A percentile compares a stretch with the other conserved stretches of the same genome.
Conservation (phyloP, 2,113 vertebrate genomes). For the Chinchilla lanigera region DNA sequence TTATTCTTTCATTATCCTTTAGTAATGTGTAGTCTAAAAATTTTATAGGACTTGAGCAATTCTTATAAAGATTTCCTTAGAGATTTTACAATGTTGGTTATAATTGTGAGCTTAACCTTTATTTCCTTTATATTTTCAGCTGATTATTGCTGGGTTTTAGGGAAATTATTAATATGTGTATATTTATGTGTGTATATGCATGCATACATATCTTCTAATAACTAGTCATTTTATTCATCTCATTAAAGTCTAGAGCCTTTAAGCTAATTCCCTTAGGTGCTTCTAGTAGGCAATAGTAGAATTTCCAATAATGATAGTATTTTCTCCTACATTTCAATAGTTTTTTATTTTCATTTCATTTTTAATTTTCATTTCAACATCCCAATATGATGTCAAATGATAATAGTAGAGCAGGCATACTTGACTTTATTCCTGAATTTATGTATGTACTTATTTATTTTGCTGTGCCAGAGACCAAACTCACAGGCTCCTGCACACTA, state of each 20-base stretch:
- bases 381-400: neutral
- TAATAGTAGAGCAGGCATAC: neutral
- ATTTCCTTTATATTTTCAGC: neutral
- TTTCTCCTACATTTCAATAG: neutral
- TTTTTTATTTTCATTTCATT: slow-evolving; percentile 29
- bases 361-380: slow-evolving; percentile 29
- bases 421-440: slow-evolving; percentile 31
- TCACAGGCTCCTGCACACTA: neutral
- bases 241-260: neutral
- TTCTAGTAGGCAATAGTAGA: neutral
- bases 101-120: slow-evolving; percentile 20
- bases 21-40: neutral
- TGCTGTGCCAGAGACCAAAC: neutral
- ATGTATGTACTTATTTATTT: neutral
- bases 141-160: neutral
- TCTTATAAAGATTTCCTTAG: slow-evolving; percentile 30
- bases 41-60: neutral
- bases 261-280: neutral
- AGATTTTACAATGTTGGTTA: slow-evolving; percentile 8
- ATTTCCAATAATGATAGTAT: neutral
- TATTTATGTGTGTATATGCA: neutral
- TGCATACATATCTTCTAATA: neutral
- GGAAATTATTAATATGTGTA: neutral
- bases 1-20: neutral
- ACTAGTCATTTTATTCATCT: neutral